phyloP scores from a whole-genome alignment of 2,888 invertebrate genomes.

The Lomographa bimaculata region DNA sequence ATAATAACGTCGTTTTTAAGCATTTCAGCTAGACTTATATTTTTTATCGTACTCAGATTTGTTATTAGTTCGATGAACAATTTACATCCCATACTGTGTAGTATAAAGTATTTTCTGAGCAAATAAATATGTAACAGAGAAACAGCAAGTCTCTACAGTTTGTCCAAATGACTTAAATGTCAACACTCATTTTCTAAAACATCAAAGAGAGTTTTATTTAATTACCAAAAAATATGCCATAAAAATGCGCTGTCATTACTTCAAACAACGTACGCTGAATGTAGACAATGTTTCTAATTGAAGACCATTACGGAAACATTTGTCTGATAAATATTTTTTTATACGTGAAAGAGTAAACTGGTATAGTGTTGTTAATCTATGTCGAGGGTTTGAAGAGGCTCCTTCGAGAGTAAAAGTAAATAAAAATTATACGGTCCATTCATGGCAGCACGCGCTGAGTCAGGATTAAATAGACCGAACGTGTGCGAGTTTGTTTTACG shows the following conservation, averaged over 20 bases:
- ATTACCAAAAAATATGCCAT: conserved; percentile 25
- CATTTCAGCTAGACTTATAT: no score
- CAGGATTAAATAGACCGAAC: conserved; percentile 22
- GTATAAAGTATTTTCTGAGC: no score
- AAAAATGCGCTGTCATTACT: conserved; percentile 24
- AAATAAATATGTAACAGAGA: no score
- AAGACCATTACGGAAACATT: conserved; percentile 53
- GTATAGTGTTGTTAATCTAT: conserved; percentile 45
- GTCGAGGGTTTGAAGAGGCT: conserved; percentile 42
- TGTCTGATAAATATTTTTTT: conserved; percentile 55
- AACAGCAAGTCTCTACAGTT: no score
- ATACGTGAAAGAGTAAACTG: conserved; percentile 57
- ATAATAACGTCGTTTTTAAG: no score
- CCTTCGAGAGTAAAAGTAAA: conserved; percentile 75
- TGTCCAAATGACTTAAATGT: conserved; percentile 14
- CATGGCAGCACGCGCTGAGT: conserved; percentile 61
- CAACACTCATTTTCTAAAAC: conserved; percentile 18
- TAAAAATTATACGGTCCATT: conserved; percentile 76
- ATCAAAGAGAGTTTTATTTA: conserved; percentile 25
- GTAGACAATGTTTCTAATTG: conserved; percentile 48
- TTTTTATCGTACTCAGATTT: no score
- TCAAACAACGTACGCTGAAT: conserved; percentile 13
- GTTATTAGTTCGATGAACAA: no score
- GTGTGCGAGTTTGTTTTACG: no score
- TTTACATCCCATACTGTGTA: no score